Percentiles rank a stretch among this genome's conserved stretches.
These are phyloP conservation scores for Leptinotarsa juncta DNA, from an alignment of 2,888 invertebrate species.

Conservation along the genomic window DNA sequence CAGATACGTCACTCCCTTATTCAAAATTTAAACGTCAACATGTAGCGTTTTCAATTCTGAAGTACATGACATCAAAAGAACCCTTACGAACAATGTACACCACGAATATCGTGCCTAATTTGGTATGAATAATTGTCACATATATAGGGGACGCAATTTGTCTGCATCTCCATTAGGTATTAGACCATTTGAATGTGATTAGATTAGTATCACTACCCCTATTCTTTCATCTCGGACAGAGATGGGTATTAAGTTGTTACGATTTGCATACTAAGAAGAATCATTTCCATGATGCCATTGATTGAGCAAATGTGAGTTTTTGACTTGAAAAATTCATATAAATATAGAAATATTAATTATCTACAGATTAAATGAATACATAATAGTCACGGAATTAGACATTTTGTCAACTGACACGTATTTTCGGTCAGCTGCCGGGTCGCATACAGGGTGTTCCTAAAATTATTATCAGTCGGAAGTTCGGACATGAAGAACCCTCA, in stretches of 20 bases:
- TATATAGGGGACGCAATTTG: constrained; percentile 55
- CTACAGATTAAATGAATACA: too few species aligned
- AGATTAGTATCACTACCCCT: constrained; percentile 54
- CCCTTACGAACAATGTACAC: constrained; percentile 10
- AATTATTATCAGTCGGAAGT: too few species aligned
- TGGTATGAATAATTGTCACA: constrained; percentile 48
- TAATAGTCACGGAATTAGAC: too few species aligned
- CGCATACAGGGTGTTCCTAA: too few species aligned
- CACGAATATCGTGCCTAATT: constrained; percentile 43
- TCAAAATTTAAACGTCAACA: neutral
- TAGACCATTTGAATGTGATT: constrained; percentile 51
- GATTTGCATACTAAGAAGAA: constrained; percentile 4
- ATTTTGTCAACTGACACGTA: too few species aligned
- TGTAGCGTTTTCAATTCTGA: constrained; percentile 1
- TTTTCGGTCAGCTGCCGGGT: too few species aligned
- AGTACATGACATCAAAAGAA: constrained; percentile 5
- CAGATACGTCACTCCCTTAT: neutral
- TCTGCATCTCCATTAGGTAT: constrained; percentile 50
- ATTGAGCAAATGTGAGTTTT: neutral
- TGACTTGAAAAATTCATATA: too few species aligned
- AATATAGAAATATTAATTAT: too few species aligned
- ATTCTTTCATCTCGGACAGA: constrained; percentile 29
- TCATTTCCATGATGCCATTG: neutral
- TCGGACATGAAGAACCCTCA: too few species aligned
- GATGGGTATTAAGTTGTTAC: neutral